Conservation (phyloP, 2,888 invertebrate genomes). For the Kryphioiulus occultus region DNA sequence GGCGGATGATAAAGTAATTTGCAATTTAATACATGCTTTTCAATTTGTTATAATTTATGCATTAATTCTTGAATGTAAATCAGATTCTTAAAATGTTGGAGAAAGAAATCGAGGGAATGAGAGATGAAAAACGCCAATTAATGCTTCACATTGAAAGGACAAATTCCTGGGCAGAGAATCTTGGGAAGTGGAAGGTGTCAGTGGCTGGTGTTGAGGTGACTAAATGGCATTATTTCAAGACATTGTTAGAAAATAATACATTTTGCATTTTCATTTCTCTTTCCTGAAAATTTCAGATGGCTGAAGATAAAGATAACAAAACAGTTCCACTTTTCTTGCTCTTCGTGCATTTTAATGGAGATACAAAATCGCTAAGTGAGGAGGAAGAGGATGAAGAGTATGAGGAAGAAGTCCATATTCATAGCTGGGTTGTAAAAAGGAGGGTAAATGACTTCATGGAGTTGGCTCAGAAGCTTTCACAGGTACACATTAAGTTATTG, state of each 20-base stretch:
- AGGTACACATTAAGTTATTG: constrained; percentile 56
- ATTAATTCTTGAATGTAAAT: constrained; percentile 32
- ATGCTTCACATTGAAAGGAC: constrained; percentile 86
- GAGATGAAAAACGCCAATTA: constrained; percentile 78
- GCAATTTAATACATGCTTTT: not conserved
- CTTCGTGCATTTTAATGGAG: constrained; percentile 59
- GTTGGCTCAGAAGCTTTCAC: constrained; percentile 77
- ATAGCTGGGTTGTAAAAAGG: constrained; percentile 64
- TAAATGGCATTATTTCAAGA: not conserved
- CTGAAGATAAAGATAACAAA: constrained; percentile 69
- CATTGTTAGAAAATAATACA: constrained; percentile 19
- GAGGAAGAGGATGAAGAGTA: constrained; percentile 65
- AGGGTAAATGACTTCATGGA: constrained; percentile 73
- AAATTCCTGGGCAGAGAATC: constrained; percentile 88
- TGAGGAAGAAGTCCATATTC: constrained; percentile 54
- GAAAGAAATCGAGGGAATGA: constrained; percentile 82
- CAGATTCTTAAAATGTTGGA: constrained; percentile 77
- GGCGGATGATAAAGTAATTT: constrained; percentile 75
- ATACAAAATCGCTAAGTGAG: constrained; percentile 64
- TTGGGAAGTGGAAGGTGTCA: constrained; percentile 85
- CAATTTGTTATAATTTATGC: not conserved
- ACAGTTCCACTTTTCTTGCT: constrained; percentile 59
- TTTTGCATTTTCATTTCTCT: not conserved
- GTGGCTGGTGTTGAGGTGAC: constrained; percentile 81
- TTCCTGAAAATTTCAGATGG: constrained; percentile 54